Conservation (phyloP, 2,113 vertebrate genomes). For the Rallus limicola region DNA sequence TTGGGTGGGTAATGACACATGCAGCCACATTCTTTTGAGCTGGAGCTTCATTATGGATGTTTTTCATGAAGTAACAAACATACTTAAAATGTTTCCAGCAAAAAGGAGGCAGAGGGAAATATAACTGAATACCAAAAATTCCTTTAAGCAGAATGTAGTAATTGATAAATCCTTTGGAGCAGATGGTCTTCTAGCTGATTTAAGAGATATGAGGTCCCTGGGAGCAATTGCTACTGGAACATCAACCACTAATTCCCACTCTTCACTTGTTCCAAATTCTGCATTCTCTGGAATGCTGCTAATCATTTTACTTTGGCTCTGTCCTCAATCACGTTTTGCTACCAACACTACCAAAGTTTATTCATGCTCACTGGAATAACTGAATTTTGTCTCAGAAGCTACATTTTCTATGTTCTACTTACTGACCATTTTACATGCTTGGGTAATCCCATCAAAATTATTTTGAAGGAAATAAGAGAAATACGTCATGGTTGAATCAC, state of each 20-base stretch:
- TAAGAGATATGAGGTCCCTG: slow-evolving; percentile 46
- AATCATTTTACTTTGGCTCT: slow-evolving; percentile 25
- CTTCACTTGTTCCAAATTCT: slow-evolving; percentile 40
- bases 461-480: slow-evolving; percentile 25
- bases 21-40: background rate
- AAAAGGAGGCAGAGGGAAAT: background rate
- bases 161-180: slow-evolving; percentile 53
- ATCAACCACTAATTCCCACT: slow-evolving; percentile 51
- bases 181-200: slow-evolving; percentile 60
- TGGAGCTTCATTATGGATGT: background rate
- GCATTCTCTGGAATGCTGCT: slow-evolving; percentile 39
- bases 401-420: background rate
- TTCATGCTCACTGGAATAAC: background rate
- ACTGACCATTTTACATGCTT: background rate
- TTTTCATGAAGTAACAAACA: background rate
- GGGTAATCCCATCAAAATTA: background rate
- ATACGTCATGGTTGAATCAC: background rate
- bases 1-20: background rate
- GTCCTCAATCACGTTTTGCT: slow-evolving; percentile 13
- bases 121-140: background rate
- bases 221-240: slow-evolving; percentile 50
- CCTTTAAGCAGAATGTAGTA: background rate
- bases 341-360: background rate
- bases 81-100: background rate
- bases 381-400: background rate